Base-by-base conservation (phyloP, 1,140 invertebrate species). In the Trissolcus basalis region DNA sequence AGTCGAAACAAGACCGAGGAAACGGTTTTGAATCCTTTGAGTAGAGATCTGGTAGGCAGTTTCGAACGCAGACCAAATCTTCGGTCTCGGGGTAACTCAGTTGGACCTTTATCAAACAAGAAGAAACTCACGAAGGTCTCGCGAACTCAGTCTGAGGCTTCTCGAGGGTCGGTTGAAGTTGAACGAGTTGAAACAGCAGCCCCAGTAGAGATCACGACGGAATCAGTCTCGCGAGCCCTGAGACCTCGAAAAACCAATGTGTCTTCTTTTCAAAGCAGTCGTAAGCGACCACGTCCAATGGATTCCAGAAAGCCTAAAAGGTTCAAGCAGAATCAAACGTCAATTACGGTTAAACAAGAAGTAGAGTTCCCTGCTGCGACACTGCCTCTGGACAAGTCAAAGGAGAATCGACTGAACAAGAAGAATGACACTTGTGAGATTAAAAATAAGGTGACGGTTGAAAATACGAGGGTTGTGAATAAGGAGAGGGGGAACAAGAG, bases 171-270 rank as follows among this genome's bases (percentile, higher is more conserved):
- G 14, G 1, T 47, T 4, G 64, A 64, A 41, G 15, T 4, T 10
- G 13, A 41, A 11, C 13, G 0, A 15, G 10, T n/a, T n/a, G n/a
- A 54, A 49, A 33, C 43, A n/a, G 11, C 4, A 43, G 6, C 39
- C 6, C 11, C 12, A 44, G 13, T 2, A 65, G 78, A 12, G 15
- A 47, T 0, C n/a, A n/a, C n/a, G 77, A 80, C 12, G 48, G 59
- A 79, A 41, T 27, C 67, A 10, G 71, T 13, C 13, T 44, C 33
- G 3, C 50, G 77, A 15, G 60, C 32, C 6, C 58, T 86, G 6
- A 74, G 84, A 36, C 83, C 84, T 0, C 76, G 84, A 13, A 84
- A 56, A 47, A 19, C 51, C 10, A 11, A 59, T 35, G 10, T 83
- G 19, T 27, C 0, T 47, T 75, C 27, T 77, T 72, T 41, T 9